Evolutionary conservation across 2,888 invertebrate genomes (phyloP).

Genomic region (Scrobipalpa costella): DNA sequence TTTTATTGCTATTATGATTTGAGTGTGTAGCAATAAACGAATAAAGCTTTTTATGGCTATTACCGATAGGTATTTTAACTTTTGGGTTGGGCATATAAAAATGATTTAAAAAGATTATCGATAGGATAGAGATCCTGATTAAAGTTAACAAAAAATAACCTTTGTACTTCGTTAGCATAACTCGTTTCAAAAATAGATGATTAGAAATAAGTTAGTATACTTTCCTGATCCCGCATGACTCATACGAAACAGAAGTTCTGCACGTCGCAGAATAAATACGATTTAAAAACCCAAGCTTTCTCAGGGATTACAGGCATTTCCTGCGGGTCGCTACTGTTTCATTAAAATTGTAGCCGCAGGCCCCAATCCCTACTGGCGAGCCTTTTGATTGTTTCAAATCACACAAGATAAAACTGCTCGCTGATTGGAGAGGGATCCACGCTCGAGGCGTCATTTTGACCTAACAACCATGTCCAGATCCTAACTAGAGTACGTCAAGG

Average conservation of each 20-base stretch:
- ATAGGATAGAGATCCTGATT: slow-evolving; percentile 12
- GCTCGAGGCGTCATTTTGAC: slow-evolving; percentile 53
- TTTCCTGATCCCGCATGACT: background rate
- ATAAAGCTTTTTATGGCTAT: slow-evolving; percentile 45
- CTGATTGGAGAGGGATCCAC: slow-evolving; percentile 68
- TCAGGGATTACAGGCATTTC: slow-evolving; percentile 45
- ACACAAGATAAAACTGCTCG: slow-evolving; percentile 68
- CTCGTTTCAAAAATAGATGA: background rate
- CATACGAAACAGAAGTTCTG: background rate
- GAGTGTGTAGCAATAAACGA: slow-evolving; percentile 51
- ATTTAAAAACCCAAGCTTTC: slow-evolving; percentile 29
- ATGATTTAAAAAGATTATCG: slow-evolving; percentile 16
- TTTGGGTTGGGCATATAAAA: slow-evolving; percentile 11
- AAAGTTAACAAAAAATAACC: slow-evolving; percentile 9
- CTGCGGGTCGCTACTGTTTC: slow-evolving; percentile 59
- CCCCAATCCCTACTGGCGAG: slow-evolving; percentile 52
- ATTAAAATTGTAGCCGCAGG: slow-evolving; percentile 53
- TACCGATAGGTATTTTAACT: background rate
- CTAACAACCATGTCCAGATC: slow-evolving; percentile 38
- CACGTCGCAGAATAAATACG: slow-evolving; percentile 19
- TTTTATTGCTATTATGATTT: slow-evolving; percentile 54
- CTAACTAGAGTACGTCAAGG: too few species aligned
- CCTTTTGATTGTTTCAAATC: slow-evolving; percentile 64
- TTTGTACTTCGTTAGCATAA: background rate
- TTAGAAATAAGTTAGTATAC: background rate